Percentiles rank a stretch among this genome's conserved stretches.
Conservation (phyloP, 2,113 vertebrate species). For the Hippocampus barbouri region DNA sequence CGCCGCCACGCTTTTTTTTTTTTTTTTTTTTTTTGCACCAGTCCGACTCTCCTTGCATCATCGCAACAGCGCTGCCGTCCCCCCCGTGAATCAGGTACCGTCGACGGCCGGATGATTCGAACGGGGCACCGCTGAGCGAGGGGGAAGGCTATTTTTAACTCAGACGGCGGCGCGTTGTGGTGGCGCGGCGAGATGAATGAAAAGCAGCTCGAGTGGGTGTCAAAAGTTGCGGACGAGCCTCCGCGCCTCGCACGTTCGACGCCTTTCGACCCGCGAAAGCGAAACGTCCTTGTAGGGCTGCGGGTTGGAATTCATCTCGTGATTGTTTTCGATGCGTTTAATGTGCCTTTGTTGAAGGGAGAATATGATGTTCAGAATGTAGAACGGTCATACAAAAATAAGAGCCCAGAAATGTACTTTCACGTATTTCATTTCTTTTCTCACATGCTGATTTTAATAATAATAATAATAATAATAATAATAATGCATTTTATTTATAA, state of each 20-base stretch:
- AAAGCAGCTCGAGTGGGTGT: constrained; percentile 46
- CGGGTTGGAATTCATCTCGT: not conserved
- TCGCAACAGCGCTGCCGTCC: constrained; percentile 18
- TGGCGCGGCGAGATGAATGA: constrained; percentile 69
- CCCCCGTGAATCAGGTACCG: constrained; percentile 12
- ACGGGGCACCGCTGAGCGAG: constrained; percentile 48
- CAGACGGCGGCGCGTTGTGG: constrained; percentile 49
- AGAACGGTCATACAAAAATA: no score
- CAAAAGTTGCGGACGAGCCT: constrained; percentile 31
- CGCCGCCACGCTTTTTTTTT: no score
- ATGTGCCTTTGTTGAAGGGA: no score
- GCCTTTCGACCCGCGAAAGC: no score
- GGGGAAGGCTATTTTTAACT: constrained; percentile 65
- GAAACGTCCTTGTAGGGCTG: not conserved
- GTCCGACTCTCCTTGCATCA: not conserved
- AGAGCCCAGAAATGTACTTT: no score
- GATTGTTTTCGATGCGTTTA: no score
- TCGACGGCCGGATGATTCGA: constrained; percentile 52
- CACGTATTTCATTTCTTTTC: no score
- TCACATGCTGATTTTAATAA: no score
- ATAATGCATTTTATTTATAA: no score
- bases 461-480: no score
- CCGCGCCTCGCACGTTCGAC: constrained; percentile 14
- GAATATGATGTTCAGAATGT: no score
- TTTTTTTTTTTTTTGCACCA: not conserved